These are phyloP conservation scores for Dorcus parallelipipedus DNA, from an alignment of 2,888 invertebrate species.

Conservation along the genomic window DNA sequence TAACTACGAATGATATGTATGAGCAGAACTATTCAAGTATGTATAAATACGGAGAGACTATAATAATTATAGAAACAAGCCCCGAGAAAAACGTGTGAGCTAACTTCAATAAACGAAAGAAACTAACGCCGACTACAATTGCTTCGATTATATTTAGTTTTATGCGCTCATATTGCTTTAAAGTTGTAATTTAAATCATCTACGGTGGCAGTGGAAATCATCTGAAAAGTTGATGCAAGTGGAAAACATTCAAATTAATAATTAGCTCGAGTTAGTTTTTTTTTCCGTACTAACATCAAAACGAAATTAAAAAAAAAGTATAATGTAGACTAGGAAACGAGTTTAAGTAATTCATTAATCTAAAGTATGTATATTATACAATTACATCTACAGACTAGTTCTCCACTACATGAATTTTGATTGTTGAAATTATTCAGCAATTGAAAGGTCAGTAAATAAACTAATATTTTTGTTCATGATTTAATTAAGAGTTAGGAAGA, in stretches of 20 bases:
- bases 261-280: not conserved
- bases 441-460: not conserved
- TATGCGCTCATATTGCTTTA: conserved; percentile 12
- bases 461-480: too few species aligned
- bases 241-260: conserved; percentile 7
- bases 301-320: conserved; percentile 7
- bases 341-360: conserved; percentile 6
- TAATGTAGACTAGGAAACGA: conserved; percentile 1
- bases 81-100: not conserved
- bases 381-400: conserved; percentile 17
- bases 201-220: conserved; percentile 46
- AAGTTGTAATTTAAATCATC: conserved; percentile 17
- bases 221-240: conserved; percentile 24
- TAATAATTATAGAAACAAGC: not conserved
- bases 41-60: not conserved
- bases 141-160: not conserved
- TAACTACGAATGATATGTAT: conserved; percentile 48
- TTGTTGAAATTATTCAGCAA: conserved; percentile 8
- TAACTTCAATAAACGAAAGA: not conserved
- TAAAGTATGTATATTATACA: conserved; percentile 11
- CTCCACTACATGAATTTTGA: conserved; percentile 11
- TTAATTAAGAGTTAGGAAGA: too few species aligned
- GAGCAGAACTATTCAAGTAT: conserved; percentile 36
- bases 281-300: conserved; percentile 14
- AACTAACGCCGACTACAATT: not conserved